A percentile compares a stretch with the other conserved stretches of the same genome.
Conservation (phyloP, 2,888 invertebrate species). For the Papilio elwesi region DNA sequence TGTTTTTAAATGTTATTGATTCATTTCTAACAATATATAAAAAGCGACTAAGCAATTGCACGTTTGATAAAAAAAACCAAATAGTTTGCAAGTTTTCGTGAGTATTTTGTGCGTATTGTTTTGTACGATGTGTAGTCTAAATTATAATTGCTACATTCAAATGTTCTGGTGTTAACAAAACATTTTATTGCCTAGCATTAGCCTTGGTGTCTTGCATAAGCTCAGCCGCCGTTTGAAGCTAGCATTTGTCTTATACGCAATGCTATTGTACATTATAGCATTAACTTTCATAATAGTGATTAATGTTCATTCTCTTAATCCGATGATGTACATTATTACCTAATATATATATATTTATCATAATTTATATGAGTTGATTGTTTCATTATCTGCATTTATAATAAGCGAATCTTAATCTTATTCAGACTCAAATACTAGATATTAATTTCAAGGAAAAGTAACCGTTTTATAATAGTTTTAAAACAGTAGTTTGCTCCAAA, state of each 20-base stretch:
- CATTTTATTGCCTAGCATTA: conserved; percentile 18
- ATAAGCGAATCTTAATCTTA: too few relatives aligned
- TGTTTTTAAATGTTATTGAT: too few relatives aligned
- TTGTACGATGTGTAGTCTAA: neutral
- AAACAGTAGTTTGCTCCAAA: too few relatives aligned
- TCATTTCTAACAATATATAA: too few relatives aligned
- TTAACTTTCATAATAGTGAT: neutral
- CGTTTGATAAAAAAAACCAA: neutral
- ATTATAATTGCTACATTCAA: conserved; percentile 15
- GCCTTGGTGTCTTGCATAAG: conserved; percentile 21
- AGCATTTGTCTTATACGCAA: conserved; percentile 1
- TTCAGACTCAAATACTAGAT: too few relatives aligned
- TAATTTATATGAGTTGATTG: too few relatives aligned
- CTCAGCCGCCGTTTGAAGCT: neutral
- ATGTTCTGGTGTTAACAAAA: conserved; percentile 17
- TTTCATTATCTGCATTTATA: too few relatives aligned
- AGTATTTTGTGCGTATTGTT: neutral
- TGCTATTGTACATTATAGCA: conserved; percentile 3
- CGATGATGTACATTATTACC: neutral
- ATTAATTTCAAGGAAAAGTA: too few relatives aligned
- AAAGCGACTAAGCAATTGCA: neutral
- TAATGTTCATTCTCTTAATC: neutral
- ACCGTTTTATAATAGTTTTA: too few relatives aligned
- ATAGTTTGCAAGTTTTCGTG: neutral
- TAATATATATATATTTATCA: neutral